These are phyloP conservation scores for Pegoplata infirma DNA, from an alignment of 2,888 invertebrate genomes.

Conservation along the genomic window DNA sequence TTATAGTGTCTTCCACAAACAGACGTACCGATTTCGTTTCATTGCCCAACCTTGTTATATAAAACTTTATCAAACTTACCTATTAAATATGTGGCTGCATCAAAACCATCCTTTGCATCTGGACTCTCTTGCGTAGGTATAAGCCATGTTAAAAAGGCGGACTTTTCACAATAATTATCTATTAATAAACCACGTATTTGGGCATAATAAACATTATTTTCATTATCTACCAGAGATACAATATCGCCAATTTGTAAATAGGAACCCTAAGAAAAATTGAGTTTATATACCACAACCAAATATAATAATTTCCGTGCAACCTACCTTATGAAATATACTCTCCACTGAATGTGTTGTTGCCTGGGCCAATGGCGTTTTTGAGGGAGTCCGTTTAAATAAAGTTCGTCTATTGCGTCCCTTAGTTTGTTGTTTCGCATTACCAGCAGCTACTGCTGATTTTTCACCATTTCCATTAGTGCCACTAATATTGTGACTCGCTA, in stretches of 20 bases:
- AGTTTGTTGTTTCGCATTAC: constrained; percentile 60
- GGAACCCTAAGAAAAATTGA: constrained; percentile 70
- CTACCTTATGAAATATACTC: constrained; percentile 85
- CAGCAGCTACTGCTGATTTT: constrained; percentile 6
- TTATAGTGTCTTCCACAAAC: no score
- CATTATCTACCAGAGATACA: constrained; percentile 88
- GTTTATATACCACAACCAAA: no score
- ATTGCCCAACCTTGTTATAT: no score
- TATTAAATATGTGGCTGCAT: constrained; percentile 92
- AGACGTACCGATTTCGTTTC: background rate
- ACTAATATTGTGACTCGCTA: constrained; percentile 64
- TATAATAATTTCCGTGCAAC: constrained; percentile 39
- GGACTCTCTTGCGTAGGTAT: constrained; percentile 91
- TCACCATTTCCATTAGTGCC: constrained; percentile 43
- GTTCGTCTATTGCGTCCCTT: constrained; percentile 88
- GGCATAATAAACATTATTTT: constrained; percentile 90
- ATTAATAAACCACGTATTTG: constrained; percentile 93
- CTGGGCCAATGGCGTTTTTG: constrained; percentile 89
- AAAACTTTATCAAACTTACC: constrained; percentile 79
- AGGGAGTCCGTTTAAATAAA: constrained; percentile 87
- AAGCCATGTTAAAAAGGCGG: constrained; percentile 94
- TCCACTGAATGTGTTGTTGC: constrained; percentile 90
- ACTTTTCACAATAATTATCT: constrained; percentile 95
- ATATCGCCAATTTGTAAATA: constrained; percentile 95
- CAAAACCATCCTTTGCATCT: constrained; percentile 87